phyloP scores from a whole-genome alignment of 2,113 vertebrate genomes.

The Gavialis gangeticus region DNA sequence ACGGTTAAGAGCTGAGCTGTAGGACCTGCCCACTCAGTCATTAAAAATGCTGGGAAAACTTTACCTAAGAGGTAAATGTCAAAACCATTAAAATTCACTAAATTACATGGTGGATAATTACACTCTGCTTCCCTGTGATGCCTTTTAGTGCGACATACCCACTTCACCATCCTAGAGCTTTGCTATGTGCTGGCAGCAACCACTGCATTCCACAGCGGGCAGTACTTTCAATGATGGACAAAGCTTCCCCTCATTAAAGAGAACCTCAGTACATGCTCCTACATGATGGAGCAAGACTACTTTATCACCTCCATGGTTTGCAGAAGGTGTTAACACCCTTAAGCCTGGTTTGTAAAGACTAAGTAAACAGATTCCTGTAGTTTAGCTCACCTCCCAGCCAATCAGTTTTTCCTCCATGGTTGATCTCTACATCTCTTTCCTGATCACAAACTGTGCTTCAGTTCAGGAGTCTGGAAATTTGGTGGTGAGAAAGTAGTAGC shows the following conservation, averaged over 20 bases:
- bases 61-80: not conserved
- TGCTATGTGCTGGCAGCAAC: not conserved
- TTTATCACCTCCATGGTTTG: not conserved
- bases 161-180: not conserved
- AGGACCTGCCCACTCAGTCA: not conserved
- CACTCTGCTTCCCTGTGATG: not conserved
- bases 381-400: too few species aligned
- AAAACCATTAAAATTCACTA: too few species aligned
- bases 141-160: not conserved
- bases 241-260: not conserved
- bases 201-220: not conserved
- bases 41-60: not conserved
- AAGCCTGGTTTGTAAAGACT: too few species aligned
- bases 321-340: not conserved
- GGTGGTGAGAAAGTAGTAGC: too few species aligned
- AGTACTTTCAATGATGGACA: not conserved
- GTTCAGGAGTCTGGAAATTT: too few species aligned
- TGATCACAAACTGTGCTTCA: too few species aligned
- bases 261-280: not conserved
- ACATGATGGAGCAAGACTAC: not conserved
- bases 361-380: too few species aligned
- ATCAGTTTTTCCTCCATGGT: too few species aligned
- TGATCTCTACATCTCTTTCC: too few species aligned
- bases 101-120: not conserved
- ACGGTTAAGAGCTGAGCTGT: accelerated